Percentiles rank a stretch among this genome's conserved stretches.
Evolutionary conservation across 1,140 invertebrate species (phyloP).

Genomic region (Marisa cornuarietis): DNA sequence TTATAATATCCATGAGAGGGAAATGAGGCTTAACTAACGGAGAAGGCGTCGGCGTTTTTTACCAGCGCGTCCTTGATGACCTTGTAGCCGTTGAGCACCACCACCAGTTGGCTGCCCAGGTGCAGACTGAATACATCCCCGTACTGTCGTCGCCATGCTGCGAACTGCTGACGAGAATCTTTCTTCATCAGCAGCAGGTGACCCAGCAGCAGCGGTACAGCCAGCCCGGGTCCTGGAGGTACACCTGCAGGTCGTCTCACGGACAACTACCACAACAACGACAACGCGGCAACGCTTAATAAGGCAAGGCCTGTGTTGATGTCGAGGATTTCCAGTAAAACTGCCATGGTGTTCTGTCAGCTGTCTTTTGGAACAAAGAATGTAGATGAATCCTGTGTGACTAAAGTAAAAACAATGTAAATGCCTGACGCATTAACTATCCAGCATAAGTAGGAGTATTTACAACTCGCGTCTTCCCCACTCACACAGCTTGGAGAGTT

Average conservation of each 20-base stretch:
- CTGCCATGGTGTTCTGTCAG: no score
- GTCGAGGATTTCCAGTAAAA: no score
- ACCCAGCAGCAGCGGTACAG: constrained; percentile 36
- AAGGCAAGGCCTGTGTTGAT: no score
- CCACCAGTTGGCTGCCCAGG: constrained; percentile 31
- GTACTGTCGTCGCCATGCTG: constrained; percentile 25
- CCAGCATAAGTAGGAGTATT: no score
- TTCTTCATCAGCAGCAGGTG: constrained; percentile 26
- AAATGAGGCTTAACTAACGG: constrained; percentile 28
- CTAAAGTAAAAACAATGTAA: no score
- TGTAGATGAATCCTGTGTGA: no score
- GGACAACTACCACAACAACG: not conserved
- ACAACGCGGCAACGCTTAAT: not conserved
- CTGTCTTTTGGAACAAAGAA: no score
- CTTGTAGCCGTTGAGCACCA: constrained; percentile 40
- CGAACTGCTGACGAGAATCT: constrained; percentile 24
- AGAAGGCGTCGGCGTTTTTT: constrained; percentile 36
- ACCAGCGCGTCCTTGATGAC: constrained; percentile 39
- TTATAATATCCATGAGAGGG: no score
- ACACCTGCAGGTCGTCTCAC: constrained; percentile 1
- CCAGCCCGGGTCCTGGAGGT: constrained; percentile 6
- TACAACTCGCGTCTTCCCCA: no score
- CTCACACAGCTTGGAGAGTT: no score
- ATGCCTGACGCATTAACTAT: no score
- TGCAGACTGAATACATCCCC: constrained; percentile 44